Evolutionary conservation across 2,888 invertebrate genomes (phyloP).

Genomic region (Phengaris alcon): DNA sequence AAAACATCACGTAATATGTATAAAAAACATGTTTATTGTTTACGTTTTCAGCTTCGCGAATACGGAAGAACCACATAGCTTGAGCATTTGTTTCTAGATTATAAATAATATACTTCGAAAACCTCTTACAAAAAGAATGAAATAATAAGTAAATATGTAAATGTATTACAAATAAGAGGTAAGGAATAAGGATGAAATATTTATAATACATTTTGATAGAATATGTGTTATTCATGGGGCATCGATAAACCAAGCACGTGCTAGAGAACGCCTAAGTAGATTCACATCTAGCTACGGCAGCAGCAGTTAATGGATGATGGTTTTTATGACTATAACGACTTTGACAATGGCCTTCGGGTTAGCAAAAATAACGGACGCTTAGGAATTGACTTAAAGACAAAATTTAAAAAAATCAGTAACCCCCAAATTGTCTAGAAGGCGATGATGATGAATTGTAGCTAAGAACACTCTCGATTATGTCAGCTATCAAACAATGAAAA

Average conservation of each 20-base stretch:
- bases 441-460: too few relatives aligned
- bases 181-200: not conserved
- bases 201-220: not conserved
- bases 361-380: not conserved
- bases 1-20: not conserved
- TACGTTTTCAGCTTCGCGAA: not conserved
- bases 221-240: conserved; percentile 8
- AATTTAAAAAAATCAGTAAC: too few relatives aligned
- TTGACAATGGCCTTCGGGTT: not conserved
- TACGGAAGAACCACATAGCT: not conserved
- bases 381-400: not conserved
- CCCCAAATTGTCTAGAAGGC: too few relatives aligned
- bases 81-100: not conserved
- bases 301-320: not conserved
- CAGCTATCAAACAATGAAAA: too few relatives aligned
- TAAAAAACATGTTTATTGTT: not conserved
- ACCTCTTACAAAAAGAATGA: too few relatives aligned
- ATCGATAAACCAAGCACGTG: not conserved
- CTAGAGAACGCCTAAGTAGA: not conserved
- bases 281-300: not conserved
- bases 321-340: not conserved
- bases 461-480: too few relatives aligned
- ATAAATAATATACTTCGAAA: not conserved
- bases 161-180: not conserved
- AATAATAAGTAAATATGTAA: not conserved